Evolutionary conservation across 2,797 vertebrate species (phyloP), one percentile per base, ranked within the genome.

Genomic region (Gadopsis marmoratus): DNA sequence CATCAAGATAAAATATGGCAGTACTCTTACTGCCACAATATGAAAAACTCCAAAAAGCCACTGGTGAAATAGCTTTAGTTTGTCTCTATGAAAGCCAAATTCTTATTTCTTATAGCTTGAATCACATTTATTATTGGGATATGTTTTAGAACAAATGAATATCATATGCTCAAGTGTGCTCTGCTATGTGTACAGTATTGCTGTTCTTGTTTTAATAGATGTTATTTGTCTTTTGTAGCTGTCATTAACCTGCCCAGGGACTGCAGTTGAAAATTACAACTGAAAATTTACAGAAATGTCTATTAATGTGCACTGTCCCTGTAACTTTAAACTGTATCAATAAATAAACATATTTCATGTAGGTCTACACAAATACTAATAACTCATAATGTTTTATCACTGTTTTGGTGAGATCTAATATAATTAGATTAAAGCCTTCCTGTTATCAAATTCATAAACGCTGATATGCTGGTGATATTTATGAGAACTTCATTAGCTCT

Each of bases 371-470:
- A 71, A 66, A 64, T 21, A 19, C 17, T n/a, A 11, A 56, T 13
- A 41, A 41, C 39, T 63, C 35, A 37, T 29, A 54, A 54, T 3
- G 50, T 74, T 70, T 64, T 56, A 58, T 68, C 5, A 26, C 13
- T 45, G 16, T 78, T 70, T 73, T 54, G 13, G 3, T 63, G 26
- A 59, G 23, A 61, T 80, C 29, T 54, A 48, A 67, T 64, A 50
- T 65, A 58, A 77, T 72, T 37, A 62, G 35, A 82, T 70, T 14
- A 62, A 5, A 31, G 41, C 69, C 19, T 43, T n/a, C 3, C 29
- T 77, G 71, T 63, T 66, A 65, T 71, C 35, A 71, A 3, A 68
- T 64, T 68, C 5, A 60, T 59, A 61, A 76, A 63, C 59, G 71
- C 51, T 48, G 33, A 48, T 23, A 23, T 75, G 53, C 47, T 23